Base-by-base conservation (phyloP, 2,888 invertebrate species). In the Apodemia duryi region DNA sequence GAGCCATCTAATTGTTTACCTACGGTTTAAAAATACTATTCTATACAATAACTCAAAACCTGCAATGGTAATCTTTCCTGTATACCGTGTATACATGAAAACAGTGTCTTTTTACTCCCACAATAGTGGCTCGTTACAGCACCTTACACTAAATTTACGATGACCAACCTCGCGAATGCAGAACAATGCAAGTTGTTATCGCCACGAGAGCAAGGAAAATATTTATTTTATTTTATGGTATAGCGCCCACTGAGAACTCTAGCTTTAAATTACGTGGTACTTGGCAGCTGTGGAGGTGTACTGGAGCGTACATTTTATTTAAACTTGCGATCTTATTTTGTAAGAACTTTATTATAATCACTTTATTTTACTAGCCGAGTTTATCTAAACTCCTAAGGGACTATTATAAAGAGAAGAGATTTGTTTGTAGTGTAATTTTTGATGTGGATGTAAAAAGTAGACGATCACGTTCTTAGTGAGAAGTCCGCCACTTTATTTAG, bases 181-280 rank as follows among this genome's bases (percentile, higher is more conserved):
- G 77, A 78, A 85, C 86, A 86, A 86, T 85, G 75, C 74, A 57
- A 68, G 79, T 83, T 82, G 83, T 82, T 86, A 85, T 79, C 80
- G 75, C 73, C 66, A 69, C 68, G 69, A 72, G 71, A 72, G 75
- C 73, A 66, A 68, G 68, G 69, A 72, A 71, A 72, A 74, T 71
- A 72, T 77, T 74, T 77, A 76, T 75, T 76, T 75, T 76, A 75
- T 75, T 77, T 76, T 71, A 74, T 71, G 73, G 70, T 32, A 61
- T 65, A 49, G 68, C 73, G 71, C 72, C 73, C 74, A 73, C 73
- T 69, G 69, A 62, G 63, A 65, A 63, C 68, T 64, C 49, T 41
- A 62, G 29, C 29, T 46, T 38, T 29, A 62, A 62, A 41, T 62
- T 46, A 62, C 41, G n/a, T 62, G 61, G 43, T 43, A 38, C 43